Evolutionary conservation across 2,888 invertebrate species (phyloP).

Genomic region (Drosophila monieri): DNA sequence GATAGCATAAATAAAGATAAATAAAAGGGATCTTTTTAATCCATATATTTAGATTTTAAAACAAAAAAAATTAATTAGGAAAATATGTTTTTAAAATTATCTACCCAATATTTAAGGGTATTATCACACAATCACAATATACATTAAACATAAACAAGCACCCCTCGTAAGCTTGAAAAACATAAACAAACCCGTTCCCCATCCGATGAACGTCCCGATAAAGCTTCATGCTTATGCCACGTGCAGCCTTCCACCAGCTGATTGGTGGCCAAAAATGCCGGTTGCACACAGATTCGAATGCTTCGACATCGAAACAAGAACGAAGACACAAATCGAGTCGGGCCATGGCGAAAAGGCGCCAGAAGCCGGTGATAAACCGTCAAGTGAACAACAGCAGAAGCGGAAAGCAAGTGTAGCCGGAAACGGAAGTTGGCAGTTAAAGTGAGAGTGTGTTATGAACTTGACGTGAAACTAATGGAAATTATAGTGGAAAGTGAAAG

Average conservation of each 20-base stretch:
- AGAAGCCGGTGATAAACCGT: constrained; percentile 66
- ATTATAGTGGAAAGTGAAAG: constrained; percentile 24
- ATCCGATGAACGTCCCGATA: not conserved
- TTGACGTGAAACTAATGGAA: constrained; percentile 14
- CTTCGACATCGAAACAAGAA: constrained; percentile 57
- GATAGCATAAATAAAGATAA: too few relatives aligned
- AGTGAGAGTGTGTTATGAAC: constrained; percentile 24
- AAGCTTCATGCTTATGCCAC: constrained; percentile 41
- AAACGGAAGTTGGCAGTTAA: constrained; percentile 8
- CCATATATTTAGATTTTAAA: too few relatives aligned
- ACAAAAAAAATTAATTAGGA: too few relatives aligned
- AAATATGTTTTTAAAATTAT: too few relatives aligned
- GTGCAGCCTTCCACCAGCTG: constrained; percentile 55
- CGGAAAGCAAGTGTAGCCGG: constrained; percentile 21
- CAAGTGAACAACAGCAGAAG: constrained; percentile 39
- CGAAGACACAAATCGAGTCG: constrained; percentile 10
- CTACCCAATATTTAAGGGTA: too few relatives aligned
- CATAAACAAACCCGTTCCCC: constrained; percentile 37
- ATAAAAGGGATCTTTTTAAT: too few relatives aligned
- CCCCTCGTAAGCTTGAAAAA: constrained; percentile 17
- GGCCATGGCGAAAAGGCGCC: constrained; percentile 21
- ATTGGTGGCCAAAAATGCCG: constrained; percentile 59
- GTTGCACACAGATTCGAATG: constrained; percentile 27
- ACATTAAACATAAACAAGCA: not conserved
- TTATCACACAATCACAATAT: too few relatives aligned